Evolutionary conservation across 2,888 invertebrate genomes (phyloP), one percentile per base, ranked within the genome.

Genomic region (Chrysolina oricalcia): DNA sequence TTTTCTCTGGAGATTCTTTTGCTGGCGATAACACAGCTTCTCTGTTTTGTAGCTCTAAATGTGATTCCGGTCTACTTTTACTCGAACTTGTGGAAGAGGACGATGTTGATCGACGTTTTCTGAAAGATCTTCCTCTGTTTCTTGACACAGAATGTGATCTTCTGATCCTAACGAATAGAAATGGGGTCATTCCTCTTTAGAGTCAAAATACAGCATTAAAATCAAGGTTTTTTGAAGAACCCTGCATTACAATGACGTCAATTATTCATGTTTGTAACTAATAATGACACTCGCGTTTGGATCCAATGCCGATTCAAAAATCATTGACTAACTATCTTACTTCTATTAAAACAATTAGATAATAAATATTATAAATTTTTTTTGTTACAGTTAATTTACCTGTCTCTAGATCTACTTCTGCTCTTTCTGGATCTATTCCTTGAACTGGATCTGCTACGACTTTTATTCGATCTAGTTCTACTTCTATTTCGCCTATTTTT

Each of bases 391-490:
- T 8, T 9, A 27, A 59, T n/a, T 59, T 27, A 66, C 74, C 78
- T 78, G 19, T 81, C 80, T 67, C 84, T 85, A 19, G 80, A 81
- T 63, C 76, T 72, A 70, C 78, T 82, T 48, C 73, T 78, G 19
- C 77, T 74, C 46, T 59, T 73, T 70, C 76, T 78, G 5, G 82
- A 78, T 70, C 79, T 79, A 50, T 73, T 77, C 62, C 78, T 80
- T 10, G 80, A 80, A 40, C 74, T 75, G 11, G 76, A 80, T 56
- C 75, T 73, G 50, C 76, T 76, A 10, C 66, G 70, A 35, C 75
- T 83, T 68, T 73, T 77, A 76, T 63, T 76, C 59, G 74, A 74
- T 35, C 71, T 81, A 10, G 79, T 77, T 68, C 75, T 75, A 59
- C 75, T 80, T 67, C 72, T 77, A 43, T 87, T 59, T 15, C 35